Percentiles rank a stretch among this genome's conserved stretches.
Evolutionary conservation across 2,888 invertebrate species (phyloP).

Genomic region (Leucophora obtusa): DNA sequence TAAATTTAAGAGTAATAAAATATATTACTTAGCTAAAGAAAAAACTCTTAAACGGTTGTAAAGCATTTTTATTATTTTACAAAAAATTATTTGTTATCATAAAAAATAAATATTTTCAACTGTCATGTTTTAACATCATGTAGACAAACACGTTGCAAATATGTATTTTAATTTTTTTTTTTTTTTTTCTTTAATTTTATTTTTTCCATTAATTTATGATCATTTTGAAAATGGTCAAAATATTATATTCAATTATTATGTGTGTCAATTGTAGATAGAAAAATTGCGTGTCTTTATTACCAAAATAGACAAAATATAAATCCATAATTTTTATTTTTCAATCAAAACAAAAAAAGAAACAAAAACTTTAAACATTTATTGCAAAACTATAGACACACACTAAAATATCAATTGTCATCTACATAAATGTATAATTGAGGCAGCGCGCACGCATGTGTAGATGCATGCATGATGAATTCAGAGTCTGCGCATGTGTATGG

Average conservation of each 20-base stretch:
- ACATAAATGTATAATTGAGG: conserved; percentile 57
- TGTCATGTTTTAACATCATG: conserved; percentile 62
- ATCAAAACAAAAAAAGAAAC: conserved; percentile 22
- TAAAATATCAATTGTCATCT: conserved; percentile 54
- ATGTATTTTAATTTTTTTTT: conserved; percentile 5
- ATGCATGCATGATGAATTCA: not conserved
- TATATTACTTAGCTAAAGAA: not conserved
- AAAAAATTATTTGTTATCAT: not conserved
- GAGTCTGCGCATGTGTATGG: conserved; percentile 6
- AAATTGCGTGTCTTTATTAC: conserved; percentile 60
- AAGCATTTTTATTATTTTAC: not conserved
- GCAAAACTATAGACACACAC: conserved; percentile 19
- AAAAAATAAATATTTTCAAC: conserved; percentile 39
- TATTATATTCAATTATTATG: conserved; percentile 53
- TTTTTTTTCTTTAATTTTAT: conserved; percentile 7
- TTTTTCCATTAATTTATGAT: conserved; percentile 43
- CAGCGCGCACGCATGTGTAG: conserved; percentile 44
- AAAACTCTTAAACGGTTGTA: not conserved
- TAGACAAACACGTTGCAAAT: conserved; percentile 59
- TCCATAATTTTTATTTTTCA: conserved; percentile 34
- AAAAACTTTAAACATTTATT: conserved; percentile 8
- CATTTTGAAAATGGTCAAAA: conserved; percentile 43
- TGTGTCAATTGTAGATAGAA: conserved; percentile 55
- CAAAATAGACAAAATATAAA: conserved; percentile 34
- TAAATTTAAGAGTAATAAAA: too few species aligned